A percentile compares a stretch with the other conserved stretches of the same genome.
Conservation (phyloP, 2,888 invertebrate species). For the Syrphus vitripennis region DNA sequence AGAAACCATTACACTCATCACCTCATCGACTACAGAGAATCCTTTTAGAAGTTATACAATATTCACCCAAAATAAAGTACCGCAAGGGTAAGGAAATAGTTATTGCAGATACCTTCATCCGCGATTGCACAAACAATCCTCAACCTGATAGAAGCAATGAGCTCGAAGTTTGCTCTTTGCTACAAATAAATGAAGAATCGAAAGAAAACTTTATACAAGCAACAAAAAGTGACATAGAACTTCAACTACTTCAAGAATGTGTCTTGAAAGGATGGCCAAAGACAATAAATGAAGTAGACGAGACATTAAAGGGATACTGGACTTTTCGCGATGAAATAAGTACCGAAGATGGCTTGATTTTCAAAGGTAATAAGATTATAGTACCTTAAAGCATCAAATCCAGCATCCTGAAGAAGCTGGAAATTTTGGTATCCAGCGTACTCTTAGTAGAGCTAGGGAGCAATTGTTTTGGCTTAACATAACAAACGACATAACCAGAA, state of each 20-base stretch:
- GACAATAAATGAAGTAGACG: slow-evolving; percentile 33
- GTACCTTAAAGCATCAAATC: slow-evolving; percentile 43
- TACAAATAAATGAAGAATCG: background rate
- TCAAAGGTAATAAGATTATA: slow-evolving; percentile 50
- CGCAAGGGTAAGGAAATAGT: slow-evolving; percentile 1
- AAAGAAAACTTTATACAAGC: background rate
- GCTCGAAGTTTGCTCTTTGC: background rate
- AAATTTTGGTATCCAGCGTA: slow-evolving; percentile 50
- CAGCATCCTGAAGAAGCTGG: slow-evolving; percentile 40
- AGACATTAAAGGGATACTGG: slow-evolving; percentile 44
- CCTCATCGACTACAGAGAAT: slow-evolving; percentile 2
- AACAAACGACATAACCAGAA: background rate
- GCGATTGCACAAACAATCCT: background rate
- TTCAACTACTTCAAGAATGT: background rate
- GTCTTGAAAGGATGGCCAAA: slow-evolving; percentile 29
- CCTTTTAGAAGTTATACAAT: background rate
- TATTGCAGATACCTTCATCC: slow-evolving; percentile 5
- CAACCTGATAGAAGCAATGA: background rate
- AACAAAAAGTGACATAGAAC: background rate
- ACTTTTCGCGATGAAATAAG: slow-evolving; percentile 57
- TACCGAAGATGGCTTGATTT: slow-evolving; percentile 27
- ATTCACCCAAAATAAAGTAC: slow-evolving; percentile 1
- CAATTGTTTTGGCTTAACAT: slow-evolving; percentile 53
- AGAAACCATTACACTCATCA: slow-evolving; percentile 7
- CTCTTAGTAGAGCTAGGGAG: slow-evolving; percentile 45